Conservation (phyloP, 2,113 vertebrate species). For the Motacilla tschutschensis region DNA sequence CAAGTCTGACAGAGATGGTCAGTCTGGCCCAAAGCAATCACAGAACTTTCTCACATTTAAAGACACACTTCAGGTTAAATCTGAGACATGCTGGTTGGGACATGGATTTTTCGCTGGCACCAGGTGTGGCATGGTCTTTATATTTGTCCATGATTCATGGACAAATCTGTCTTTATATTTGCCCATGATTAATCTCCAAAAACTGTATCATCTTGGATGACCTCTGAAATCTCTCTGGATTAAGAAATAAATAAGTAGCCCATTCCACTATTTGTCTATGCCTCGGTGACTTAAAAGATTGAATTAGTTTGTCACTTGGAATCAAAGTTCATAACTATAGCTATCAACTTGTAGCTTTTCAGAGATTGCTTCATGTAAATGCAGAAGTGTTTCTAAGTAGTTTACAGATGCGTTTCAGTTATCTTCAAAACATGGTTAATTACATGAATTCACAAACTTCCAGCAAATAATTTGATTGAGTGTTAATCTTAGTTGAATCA, state of each 20-base stretch:
- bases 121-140: not conserved
- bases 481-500: not conserved
- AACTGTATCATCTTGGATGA: not conserved
- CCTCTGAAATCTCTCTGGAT: not conserved
- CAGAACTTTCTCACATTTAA: not conserved
- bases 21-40: not conserved
- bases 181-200: not conserved
- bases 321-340: not conserved
- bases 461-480: not conserved
- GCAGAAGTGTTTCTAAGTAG: not conserved
- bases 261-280: not conserved
- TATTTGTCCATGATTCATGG: not conserved
- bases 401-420: not conserved
- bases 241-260: not conserved
- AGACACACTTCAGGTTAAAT: not conserved
- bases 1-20: not conserved
- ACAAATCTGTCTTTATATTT: not conserved
- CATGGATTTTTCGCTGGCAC: rapidly evolving
- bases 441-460: not conserved
- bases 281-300: not conserved
- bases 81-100: not conserved
- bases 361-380: not conserved
- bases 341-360: not conserved
- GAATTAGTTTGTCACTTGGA: not conserved
- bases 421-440: not conserved